These are phyloP conservation scores for Hormaphis cornu DNA, from an alignment of 1,140 invertebrate genomes.

Conservation along the genomic window DNA sequence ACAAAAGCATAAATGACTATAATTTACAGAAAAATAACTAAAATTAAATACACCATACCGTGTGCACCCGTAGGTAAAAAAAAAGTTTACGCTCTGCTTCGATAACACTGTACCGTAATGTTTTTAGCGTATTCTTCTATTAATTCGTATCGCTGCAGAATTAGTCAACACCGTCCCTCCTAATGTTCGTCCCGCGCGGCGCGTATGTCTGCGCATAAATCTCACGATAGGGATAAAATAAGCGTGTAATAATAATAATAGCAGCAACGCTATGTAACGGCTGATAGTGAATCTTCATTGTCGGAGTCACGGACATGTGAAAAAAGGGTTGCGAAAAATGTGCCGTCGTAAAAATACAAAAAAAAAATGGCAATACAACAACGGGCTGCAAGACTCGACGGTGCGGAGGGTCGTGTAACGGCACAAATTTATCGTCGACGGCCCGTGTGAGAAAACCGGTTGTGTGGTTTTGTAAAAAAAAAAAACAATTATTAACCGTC, in stretches of 20 bases:
- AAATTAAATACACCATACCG: no score
- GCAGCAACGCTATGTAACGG: background rate
- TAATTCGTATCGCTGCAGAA: background rate
- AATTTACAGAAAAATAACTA: no score
- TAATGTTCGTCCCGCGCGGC: background rate
- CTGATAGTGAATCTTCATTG: conserved; percentile 25
- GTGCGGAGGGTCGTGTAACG: background rate
- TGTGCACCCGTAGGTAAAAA: no score
- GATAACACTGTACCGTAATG: no score
- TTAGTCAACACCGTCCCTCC: no score
- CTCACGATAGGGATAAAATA: background rate
- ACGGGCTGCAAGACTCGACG: background rate
- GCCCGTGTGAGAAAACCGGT: background rate
- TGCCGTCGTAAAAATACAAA: conserved; percentile 8
- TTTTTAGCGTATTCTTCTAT: no score
- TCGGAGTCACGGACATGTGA: conserved; percentile 25
- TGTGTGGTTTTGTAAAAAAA: no score
- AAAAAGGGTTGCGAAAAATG: conserved; percentile 28
- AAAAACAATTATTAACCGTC: no score
- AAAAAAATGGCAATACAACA: background rate
- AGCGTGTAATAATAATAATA: background rate
- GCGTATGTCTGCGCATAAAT: conserved; percentile 3
- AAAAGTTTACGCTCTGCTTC: no score
- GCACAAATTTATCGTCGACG: background rate
- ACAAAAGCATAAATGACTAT: no score